phyloP scores from a whole-genome alignment of 2,113 vertebrate genomes.

The Oncorhynchus kisutch region DNA sequence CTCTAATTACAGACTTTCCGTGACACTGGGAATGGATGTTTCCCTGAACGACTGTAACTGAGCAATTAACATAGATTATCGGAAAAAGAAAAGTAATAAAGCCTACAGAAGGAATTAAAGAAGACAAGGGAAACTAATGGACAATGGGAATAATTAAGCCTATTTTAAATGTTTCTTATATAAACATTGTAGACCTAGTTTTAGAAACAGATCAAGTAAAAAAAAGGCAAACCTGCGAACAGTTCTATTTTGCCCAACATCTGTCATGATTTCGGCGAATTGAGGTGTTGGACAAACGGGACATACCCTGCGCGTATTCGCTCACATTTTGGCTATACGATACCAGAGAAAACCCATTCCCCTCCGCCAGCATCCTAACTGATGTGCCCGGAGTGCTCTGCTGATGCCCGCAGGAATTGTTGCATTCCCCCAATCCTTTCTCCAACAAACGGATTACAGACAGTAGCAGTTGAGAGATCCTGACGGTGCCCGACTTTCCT shows the following conservation, averaged over 20 bases:
- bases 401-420: constrained; percentile 2
- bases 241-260: neutral
- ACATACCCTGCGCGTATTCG: neutral
- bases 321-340: neutral
- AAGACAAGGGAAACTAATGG: neutral
- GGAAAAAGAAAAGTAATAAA: neutral
- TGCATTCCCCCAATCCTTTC: neutral
- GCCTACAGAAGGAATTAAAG: neutral
- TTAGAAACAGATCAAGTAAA: no score
- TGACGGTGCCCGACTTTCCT: neutral
- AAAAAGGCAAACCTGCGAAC: neutral
- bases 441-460: neutral
- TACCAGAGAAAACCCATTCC: constrained; percentile 2
- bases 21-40: neutral
- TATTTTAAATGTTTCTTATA: neutral
- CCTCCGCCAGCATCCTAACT: neutral
- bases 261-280: neutral
- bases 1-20: neutral
- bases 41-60: neutral
- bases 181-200: no score
- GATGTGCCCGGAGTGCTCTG: constrained; percentile 2
- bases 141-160: neutral
- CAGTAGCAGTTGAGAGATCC: neutral
- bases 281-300: neutral
- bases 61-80: neutral